Base-by-base conservation (phyloP, 2,797 vertebrate species). In the Takifugu ocellatus region DNA sequence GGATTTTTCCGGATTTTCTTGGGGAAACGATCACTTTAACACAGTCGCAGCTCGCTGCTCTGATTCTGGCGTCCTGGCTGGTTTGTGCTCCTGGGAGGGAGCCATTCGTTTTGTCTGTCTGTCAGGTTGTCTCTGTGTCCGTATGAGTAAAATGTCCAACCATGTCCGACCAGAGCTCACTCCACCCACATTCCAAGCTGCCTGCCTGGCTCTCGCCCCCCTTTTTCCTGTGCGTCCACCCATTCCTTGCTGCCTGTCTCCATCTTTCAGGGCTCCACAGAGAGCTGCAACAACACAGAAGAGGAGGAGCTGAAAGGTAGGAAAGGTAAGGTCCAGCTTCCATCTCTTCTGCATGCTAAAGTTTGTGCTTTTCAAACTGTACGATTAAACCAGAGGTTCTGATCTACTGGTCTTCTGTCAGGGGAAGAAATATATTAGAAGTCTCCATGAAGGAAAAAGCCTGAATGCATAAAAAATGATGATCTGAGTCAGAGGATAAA, bases 301-400 rank as follows among this genome's bases (percentile, higher is more conserved):
- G 97, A 99, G 81, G 97, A 98, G 84, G 97, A 99, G 81, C 92
- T 96, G 90, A 99, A 98, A 96, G 96, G 96, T 98, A 96, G 84
- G 93, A 93, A 92, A 93, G 92, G 92, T 93, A 93, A 87, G 82
- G 79, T 90, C 88, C 81, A 82, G 81, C 75, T 71, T 89, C 79
- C 75, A 85, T 70, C 70, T 91, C 59, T 70, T 91, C 63, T 77
- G 85, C 86, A 89, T 81, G 83, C 42, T n/a, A 4, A 1, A 8
- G 6, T 9, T 46, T 21, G 44, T 21, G 44, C 36, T 14, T 5
- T 14, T 33, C 8, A 3, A 29, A 5, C 5, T 29, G 5, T 33
- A 10, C 3, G 33, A 9, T 29, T 7, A 29, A 29, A 29, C 31
- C 31, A 10, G 3, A 10, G 7, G 7, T 39, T 14, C 36, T 14